phyloP scores from a whole-genome alignment of 2,888 invertebrate species.

The Pristionchus maxplancki region DNA sequence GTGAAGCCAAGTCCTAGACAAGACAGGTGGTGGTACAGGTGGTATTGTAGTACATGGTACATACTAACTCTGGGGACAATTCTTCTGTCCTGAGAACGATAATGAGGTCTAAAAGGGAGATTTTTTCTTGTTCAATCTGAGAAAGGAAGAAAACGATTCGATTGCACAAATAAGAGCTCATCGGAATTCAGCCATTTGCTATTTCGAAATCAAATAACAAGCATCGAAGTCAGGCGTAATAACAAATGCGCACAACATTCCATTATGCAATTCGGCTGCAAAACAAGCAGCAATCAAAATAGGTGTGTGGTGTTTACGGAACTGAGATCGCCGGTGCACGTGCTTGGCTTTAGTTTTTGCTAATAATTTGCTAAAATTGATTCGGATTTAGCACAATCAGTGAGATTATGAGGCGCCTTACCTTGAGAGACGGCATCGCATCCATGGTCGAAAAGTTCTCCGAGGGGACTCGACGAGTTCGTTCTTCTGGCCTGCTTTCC shows the following conservation, averaged over 20 bases:
- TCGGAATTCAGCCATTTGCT: background rate
- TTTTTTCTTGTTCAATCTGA: background rate
- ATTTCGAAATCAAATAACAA: background rate
- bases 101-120: background rate
- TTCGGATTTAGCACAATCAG: too few relatives aligned
- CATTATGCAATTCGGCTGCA: background rate
- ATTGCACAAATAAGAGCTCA: background rate
- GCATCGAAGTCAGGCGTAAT: background rate
- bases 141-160: background rate
- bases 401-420: too few relatives aligned
- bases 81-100: background rate
- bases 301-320: too few relatives aligned
- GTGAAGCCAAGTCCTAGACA: background rate
- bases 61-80: background rate
- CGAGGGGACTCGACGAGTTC: slow-evolving; percentile 91
- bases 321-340: too few relatives aligned
- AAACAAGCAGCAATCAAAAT: background rate
- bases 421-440: slow-evolving; percentile 97
- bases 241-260: background rate
- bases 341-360: too few relatives aligned
- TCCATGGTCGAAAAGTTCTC: slow-evolving; percentile 99
- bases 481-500: slow-evolving; percentile 98
- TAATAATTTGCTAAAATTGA: too few relatives aligned
- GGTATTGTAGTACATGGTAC: background rate
- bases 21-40: background rate